Base-by-base conservation (phyloP, 2,797 vertebrate species). In the Eptatretus atami region DNA sequence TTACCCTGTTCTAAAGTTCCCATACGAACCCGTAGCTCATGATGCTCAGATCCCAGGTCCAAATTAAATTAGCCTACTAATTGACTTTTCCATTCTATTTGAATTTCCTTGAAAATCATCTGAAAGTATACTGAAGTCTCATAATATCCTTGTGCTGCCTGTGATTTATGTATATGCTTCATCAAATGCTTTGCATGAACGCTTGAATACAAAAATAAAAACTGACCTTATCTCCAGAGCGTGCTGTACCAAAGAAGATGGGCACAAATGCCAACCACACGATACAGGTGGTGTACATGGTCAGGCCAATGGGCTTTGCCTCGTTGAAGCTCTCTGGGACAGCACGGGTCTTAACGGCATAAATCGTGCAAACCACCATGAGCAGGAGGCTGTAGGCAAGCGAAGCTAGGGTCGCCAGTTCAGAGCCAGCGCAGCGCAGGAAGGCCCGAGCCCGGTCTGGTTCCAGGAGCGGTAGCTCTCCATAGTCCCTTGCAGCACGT, bases 241-340 rank as follows among this genome's bases (percentile, higher is more conserved):
- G 87, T 1, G 86, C 86, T 3, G 87, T 94, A 65, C 87, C 87
- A 54, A 94, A 94, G 77, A 94, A 92, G 74, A 94, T 94, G 63
- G 86, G 86, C 69, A 94, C 92, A 77, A 94, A 94, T 69, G 86
- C 86, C 1, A 94, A 79, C 86, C 86, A 94, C 54, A 94, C 82
- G 31, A 94, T 94, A 73, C 86, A 94, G 68, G 86, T 94, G 67
- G 86, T 94, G 74, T 94, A 94, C 86, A 94, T 93, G 74, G 86
- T 92, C 75, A 93, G 87, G 73, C 86, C 86, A 3, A 93, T 93
- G 71, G 86, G 86, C 73, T 93, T 92, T 74, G 86, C 86, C 76
- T 94, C 86, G 0, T 94, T 94, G 78, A 94, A 94, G 31, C 31
- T 94, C 78, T 93, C 86, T 0, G 86, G 87, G 68, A 94, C 87